These are phyloP conservation scores for Torymus auratus DNA, from an alignment of 2,888 invertebrate genomes.

Conservation along the genomic window DNA sequence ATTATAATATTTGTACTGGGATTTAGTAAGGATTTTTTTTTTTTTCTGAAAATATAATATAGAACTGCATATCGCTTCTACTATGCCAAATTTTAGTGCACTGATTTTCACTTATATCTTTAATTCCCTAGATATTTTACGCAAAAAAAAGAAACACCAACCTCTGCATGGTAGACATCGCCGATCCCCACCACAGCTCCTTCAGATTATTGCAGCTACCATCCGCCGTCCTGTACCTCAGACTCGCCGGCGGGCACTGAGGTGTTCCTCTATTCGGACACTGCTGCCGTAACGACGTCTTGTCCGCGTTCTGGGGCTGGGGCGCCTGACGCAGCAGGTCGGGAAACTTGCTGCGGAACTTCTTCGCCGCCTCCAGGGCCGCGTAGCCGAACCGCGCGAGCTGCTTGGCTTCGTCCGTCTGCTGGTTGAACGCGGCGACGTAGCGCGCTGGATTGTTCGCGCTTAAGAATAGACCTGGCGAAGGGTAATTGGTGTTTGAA, in stretches of 20 bases:
- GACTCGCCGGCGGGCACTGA: slow-evolving; percentile 82
- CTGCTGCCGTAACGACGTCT: slow-evolving; percentile 79
- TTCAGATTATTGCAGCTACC: slow-evolving; percentile 92
- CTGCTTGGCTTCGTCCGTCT: slow-evolving; percentile 80
- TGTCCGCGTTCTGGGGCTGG: slow-evolving; percentile 61
- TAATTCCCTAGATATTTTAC: no score
- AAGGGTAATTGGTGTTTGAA: no score
- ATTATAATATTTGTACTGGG: no score
- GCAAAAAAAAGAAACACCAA: slow-evolving; percentile 33
- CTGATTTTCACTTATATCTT: no score
- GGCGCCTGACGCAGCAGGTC: slow-evolving; percentile 64
- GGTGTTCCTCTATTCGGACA: slow-evolving; percentile 84
- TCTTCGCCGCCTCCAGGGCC: slow-evolving; percentile 82
- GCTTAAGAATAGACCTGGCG: slow-evolving; percentile 81
- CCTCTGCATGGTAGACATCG: slow-evolving; percentile 87
- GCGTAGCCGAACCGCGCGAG: slow-evolving; percentile 84
- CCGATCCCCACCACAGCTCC: slow-evolving; percentile 88
- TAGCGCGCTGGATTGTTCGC: slow-evolving; percentile 83
- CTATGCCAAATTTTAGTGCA: no score
- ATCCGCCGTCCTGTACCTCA: slow-evolving; percentile 88
- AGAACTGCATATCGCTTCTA: no score
- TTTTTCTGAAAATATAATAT: no score
- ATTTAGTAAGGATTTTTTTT: no score
- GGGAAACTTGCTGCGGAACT: slow-evolving; percentile 79
- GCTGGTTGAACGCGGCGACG: slow-evolving; percentile 85